Base-by-base conservation (phyloP, 2,113 vertebrate species). In the Gymnocephalus cernua region DNA sequence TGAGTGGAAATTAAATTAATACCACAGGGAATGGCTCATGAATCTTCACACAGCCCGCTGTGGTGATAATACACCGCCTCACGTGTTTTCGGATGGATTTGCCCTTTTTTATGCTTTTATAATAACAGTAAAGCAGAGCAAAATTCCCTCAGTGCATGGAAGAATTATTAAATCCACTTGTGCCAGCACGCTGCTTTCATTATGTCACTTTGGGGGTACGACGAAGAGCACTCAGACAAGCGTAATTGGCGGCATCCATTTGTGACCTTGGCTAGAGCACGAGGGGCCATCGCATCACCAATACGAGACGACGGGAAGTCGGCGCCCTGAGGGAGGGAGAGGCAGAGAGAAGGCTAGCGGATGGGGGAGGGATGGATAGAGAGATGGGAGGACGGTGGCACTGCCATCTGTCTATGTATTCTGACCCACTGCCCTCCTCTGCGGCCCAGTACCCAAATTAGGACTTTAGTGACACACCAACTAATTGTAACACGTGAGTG, bases 351-450 rank as follows among this genome's bases (percentile, higher is more conserved):
- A 72, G 61, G 81, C 75, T 65, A 27, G 53, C 44, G 3, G 76
- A 71, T 65, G 57, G 57, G 41, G 86, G 84, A 64, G 76, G 78
- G 64, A 74, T 38, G 73, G 72, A 71, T 56, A 77, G 79, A 82
- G 85, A 69, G 44, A 79, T 63, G 82, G 80, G 77, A 74, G 70
- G 72, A 80, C 14, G 67, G 86, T 83, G 86, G 84, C 77, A 83
- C 80, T 82, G 92, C 93, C 95, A 94, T 93, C 93, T 94, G 94
- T 94, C 92, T 92, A 15, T 83, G 86, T 91, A 89, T 91, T 93
- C 91, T 94, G 93, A 95, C 92, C 93, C 92, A 89, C 80, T 93
- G 92, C 77, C 92, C 93, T 92, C 83, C 86, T 86, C 92, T 78
- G 82, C 58, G 67, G 81, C 82, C 87, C 82, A 44, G 19, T 80